These are phyloP conservation scores for Stichodactyla helianthus DNA, from an alignment of 64 coral and sea anemone species.

Conservation along the genomic window DNA sequence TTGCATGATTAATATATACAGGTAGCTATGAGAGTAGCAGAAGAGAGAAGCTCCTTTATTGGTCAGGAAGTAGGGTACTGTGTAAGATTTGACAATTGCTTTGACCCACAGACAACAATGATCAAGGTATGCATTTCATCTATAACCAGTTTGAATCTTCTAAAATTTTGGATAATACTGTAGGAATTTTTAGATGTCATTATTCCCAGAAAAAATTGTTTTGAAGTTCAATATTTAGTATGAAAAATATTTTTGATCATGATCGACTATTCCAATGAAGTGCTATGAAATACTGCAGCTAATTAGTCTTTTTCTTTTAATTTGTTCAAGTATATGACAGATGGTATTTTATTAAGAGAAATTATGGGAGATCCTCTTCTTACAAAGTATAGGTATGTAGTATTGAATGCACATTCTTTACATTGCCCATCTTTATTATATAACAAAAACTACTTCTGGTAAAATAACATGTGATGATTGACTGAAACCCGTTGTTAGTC, in stretches of 20 bases:
- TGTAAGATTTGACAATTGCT: constrained; percentile 95
- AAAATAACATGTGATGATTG: too few relatives aligned
- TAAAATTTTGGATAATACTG: too few relatives aligned
- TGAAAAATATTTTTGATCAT: too few relatives aligned
- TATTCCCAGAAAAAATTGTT: too few relatives aligned
- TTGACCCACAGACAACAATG: constrained; percentile 65
- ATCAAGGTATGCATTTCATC: constrained; percentile 53
- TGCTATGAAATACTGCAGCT: too few relatives aligned
- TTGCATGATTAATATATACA: not conserved
- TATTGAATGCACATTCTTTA: not conserved
- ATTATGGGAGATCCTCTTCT: constrained; percentile 93
- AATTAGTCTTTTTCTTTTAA: not conserved
- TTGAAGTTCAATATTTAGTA: too few relatives aligned
- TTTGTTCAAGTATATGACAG: constrained; percentile 78
- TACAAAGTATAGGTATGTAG: constrained; percentile 70
- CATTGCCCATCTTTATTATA: too few relatives aligned
- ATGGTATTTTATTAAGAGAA: constrained; percentile 93
- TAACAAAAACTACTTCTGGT: too few relatives aligned
- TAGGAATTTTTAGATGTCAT: too few relatives aligned
- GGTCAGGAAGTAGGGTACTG: constrained; percentile 92
- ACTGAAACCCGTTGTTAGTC: too few relatives aligned
- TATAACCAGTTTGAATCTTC: not conserved
- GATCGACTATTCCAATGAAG: too few relatives aligned
- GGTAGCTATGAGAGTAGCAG: constrained; percentile 84
- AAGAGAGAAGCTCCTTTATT: constrained; percentile 80